phyloP scores from a whole-genome alignment of 2,113 vertebrate genomes.

The Centrocercus urophasianus region DNA sequence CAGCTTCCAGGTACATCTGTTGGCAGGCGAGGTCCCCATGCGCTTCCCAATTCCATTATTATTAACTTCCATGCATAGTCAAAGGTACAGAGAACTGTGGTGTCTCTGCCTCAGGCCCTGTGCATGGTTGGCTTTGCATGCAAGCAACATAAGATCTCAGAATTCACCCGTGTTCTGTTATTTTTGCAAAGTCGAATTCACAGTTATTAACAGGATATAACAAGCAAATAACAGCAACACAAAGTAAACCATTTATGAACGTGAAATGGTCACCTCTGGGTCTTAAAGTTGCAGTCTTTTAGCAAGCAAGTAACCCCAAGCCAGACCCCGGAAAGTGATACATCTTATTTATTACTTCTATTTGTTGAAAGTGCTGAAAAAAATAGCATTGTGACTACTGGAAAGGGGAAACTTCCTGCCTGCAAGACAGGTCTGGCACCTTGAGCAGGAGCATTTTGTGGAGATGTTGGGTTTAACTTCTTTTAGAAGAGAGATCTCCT shows the following conservation, averaged over 20 bases:
- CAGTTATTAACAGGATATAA: fast-evolving
- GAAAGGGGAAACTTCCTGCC: background rate
- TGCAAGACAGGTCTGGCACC: background rate
- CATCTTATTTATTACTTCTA: background rate
- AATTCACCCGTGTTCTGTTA: background rate
- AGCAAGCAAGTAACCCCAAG: background rate
- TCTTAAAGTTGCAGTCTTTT: background rate
- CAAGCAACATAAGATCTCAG: fast-evolving
- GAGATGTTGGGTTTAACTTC: constrained; percentile 16
- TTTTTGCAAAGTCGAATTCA: background rate
- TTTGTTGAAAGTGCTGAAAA: background rate
- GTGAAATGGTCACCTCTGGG: background rate
- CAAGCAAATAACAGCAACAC: background rate
- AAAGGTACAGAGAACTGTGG: background rate
- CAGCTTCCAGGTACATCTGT: background rate
- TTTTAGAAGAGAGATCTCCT: constrained; percentile 42
- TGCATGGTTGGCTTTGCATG: background rate
- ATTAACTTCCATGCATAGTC: background rate
- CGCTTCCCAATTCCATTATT: background rate
- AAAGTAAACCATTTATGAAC: background rate
- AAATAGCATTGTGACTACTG: background rate
- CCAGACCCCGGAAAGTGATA: background rate
- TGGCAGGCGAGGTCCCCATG: fast-evolving
- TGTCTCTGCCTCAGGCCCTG: background rate
- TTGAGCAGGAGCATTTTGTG: background rate